These are phyloP conservation scores for Drosophila nigromelanica DNA, from an alignment of 1,140 invertebrate species.

Conservation along the genomic window DNA sequence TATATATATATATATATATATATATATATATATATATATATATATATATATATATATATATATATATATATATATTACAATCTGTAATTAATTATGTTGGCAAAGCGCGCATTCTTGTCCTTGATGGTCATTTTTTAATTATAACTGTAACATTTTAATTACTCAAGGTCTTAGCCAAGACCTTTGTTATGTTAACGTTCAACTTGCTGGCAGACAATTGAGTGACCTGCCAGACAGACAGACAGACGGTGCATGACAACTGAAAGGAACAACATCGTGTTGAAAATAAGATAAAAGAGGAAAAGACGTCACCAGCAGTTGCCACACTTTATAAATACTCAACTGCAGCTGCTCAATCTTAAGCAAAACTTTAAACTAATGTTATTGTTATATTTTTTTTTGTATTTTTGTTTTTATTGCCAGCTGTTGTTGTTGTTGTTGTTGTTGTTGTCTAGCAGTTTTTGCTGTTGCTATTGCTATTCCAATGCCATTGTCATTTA, in stretches of 20 bases:
- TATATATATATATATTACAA: too few relatives aligned
- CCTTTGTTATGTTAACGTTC: slow-evolving; percentile 8
- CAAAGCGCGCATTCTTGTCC: too few relatives aligned
- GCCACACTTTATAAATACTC: slow-evolving; percentile 67
- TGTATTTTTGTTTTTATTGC: slow-evolving; percentile 33
- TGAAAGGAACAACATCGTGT: background rate
- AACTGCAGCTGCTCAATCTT: slow-evolving; percentile 43
- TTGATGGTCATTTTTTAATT: too few relatives aligned
- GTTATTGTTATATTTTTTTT: slow-evolving; percentile 23
- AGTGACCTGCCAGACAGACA: too few relatives aligned
- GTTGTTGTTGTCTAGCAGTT: slow-evolving; percentile 59
- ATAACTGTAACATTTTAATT: too few relatives aligned
- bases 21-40: too few relatives aligned
- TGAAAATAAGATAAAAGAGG: background rate
- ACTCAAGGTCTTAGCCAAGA: too few relatives aligned
- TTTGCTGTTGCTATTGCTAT: slow-evolving; percentile 5
- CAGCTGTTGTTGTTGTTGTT: slow-evolving; percentile 32
- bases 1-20: too few relatives aligned
- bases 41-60: too few relatives aligned
- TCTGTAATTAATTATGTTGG: too few relatives aligned
- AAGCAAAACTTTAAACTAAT: slow-evolving; percentile 34
- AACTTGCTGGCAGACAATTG: too few relatives aligned
- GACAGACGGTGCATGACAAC: background rate
- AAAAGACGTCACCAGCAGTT: slow-evolving; percentile 17
- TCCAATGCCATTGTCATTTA: background rate